Evolutionary conservation across 1,140 invertebrate genomes (phyloP).

Genomic region (Brachionus asplanchnoidis): DNA sequence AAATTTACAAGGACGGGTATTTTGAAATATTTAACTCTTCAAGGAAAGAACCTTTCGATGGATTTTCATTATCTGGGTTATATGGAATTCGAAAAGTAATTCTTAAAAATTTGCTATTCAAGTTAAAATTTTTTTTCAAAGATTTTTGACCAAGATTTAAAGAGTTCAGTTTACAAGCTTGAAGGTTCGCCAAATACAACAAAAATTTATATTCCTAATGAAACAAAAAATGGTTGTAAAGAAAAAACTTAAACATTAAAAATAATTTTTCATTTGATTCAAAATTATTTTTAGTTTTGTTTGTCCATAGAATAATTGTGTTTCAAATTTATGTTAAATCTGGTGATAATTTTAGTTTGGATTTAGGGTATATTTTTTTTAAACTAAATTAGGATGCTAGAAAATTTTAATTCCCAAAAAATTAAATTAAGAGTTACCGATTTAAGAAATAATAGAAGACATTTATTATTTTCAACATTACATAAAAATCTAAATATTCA

Average conservation of each 20-base stretch:
- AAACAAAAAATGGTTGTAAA: constrained; percentile 45
- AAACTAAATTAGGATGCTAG: neutral
- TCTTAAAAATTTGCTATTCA: neutral
- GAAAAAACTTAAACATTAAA: neutral
- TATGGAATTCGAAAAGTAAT: constrained; percentile 44
- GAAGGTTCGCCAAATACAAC: constrained; percentile 50
- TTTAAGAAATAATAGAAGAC: constrained; percentile 48
- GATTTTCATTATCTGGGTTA: constrained; percentile 47
- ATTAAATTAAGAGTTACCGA: constrained; percentile 47
- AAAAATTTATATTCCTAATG: constrained; percentile 51
- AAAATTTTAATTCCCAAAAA: neutral
- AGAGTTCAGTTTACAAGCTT: constrained; percentile 50
- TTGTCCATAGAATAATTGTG: constrained; percentile 14
- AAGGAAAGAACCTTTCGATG: constrained; percentile 47
- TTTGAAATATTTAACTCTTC: constrained; percentile 52
- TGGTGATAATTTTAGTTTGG: constrained; percentile 1
- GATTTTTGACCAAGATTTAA: constrained; percentile 54
- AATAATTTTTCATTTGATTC: neutral
- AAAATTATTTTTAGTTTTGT: neutral
- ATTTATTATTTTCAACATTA: constrained; percentile 49
- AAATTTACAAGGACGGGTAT: constrained; percentile 24
- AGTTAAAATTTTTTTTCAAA: constrained; percentile 37
- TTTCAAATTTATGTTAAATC: constrained; percentile 16
- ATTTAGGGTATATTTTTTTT: neutral
- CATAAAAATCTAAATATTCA: constrained; percentile 49